Base-by-base conservation (phyloP, 2,888 invertebrate species). In the Cataglyphis rosenhaueri region DNA sequence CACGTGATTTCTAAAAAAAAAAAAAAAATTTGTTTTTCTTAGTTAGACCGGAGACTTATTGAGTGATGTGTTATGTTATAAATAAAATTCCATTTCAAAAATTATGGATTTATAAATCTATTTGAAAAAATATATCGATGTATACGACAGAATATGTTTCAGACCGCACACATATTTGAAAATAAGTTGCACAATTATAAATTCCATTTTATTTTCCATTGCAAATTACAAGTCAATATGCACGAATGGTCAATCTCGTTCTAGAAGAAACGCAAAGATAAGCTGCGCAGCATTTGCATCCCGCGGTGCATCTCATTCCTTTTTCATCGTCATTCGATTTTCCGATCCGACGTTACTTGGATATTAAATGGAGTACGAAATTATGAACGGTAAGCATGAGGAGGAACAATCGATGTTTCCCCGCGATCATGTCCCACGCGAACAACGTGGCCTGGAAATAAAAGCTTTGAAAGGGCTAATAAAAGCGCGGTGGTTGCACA, bases 381-480 rank as follows among this genome's bases (percentile, higher is more conserved):
- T 65, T 41, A 44, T 41, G 29, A 15, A 12, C 25, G 10, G 12
- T 3, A 44, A 25, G 21, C 4, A 38, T 10, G 25, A 0, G 41
- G 29, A 1, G 41, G 21, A 38, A 12, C 15, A 41, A 66, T 55
- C 38, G n/a, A 62, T 38, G 10, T 25, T 21, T 12, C 5, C 15
- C 44, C 15, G 44, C 4, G 4, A 32, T 35, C 18, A 59, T 32
- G 21, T 70, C 48, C 1, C n/a, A 32, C 32, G 66, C 61, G 57
- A 65, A 48, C 62, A 52, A 59, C 41, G 59, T 62, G 44, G 55
- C 64, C 65, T 29, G 48, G 38, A 29, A 25, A 38, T 12, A 57
- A 59, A 70, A 71, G n/a, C 18, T 61, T 76, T 15, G 35, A 70
- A 59, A 70, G 21, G 52, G 73, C 74, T 64, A 70, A 81, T 85